Evolutionary conservation across 1,140 invertebrate genomes (phyloP).

Genomic region (Chironomus striatipennis): DNA sequence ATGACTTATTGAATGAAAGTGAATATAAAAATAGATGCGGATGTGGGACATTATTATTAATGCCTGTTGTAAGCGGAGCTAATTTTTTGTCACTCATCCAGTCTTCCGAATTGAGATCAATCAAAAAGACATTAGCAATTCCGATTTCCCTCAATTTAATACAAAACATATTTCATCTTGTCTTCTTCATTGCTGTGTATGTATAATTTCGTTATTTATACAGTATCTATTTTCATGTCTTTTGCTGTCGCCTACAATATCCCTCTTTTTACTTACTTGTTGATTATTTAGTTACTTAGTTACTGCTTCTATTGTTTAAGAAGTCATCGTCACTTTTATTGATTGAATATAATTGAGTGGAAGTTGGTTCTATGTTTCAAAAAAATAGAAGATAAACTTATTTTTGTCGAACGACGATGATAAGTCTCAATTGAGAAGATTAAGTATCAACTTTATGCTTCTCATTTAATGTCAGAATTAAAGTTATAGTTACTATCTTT

Average conservation of each 20-base stretch:
- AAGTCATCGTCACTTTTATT: background rate
- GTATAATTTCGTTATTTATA: no score
- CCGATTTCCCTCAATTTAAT: background rate
- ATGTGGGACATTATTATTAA: constrained; percentile 14
- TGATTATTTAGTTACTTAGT: background rate
- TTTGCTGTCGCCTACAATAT: background rate
- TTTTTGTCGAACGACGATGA: background rate
- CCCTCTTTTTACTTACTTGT: background rate
- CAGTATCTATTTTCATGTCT: background rate
- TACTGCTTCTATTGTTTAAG: background rate
- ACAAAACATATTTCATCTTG: no score
- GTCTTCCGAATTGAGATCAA: constrained; percentile 12
- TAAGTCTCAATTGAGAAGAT: background rate
- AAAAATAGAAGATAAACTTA: background rate
- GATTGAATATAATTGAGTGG: constrained; percentile 8
- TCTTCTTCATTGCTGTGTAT: no score
- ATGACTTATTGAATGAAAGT: background rate
- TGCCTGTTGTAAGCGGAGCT: background rate
- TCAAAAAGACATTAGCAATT: constrained; percentile 14
- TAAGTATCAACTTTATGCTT: background rate
- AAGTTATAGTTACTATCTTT: no score
- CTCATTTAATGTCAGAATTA: background rate
- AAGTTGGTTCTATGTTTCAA: background rate
- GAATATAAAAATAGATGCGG: background rate
- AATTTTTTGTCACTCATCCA: constrained; percentile 12